Conservation (phyloP, 1,140 invertebrate genomes). For the Gryllus bimaculatus region DNA sequence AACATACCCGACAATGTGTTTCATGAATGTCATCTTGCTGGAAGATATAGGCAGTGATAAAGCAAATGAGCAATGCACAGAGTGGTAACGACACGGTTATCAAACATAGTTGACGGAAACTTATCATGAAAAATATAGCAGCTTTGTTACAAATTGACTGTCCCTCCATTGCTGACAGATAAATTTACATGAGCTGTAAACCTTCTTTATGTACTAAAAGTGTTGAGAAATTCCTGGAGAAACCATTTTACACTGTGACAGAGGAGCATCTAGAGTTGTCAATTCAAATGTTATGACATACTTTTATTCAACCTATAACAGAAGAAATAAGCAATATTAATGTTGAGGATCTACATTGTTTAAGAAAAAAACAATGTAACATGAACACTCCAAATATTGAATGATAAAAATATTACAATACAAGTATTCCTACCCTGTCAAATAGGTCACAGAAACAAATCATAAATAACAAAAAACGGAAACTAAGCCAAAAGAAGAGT, state of each 20-base stretch:
- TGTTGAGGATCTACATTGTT: not conserved
- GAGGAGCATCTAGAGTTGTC: not conserved
- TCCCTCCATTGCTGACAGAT: constrained; percentile 21
- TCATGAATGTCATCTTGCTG: constrained; percentile 85
- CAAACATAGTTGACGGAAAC: constrained; percentile 60
- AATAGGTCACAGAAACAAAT: no score
- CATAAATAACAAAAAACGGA: no score
- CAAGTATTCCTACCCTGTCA: not conserved
- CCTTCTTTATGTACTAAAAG: no score
- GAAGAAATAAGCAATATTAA: not conserved
- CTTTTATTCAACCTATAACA: not conserved
- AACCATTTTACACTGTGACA: no score
- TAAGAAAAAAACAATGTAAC: not conserved
- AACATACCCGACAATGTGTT: constrained; percentile 77
- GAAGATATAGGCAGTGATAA: constrained; percentile 77
- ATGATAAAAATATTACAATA: not conserved
- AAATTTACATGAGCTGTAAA: no score
- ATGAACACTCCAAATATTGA: not conserved
- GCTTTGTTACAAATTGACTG: constrained; percentile 22
- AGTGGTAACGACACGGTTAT: constrained; percentile 71
- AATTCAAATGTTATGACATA: not conserved
- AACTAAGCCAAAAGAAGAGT: no score
- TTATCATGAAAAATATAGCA: constrained; percentile 39
- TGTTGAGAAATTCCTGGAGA: no score
- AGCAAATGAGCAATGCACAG: constrained; percentile 70